Evolutionary conservation across 2,888 invertebrate genomes (phyloP).

Genomic region (Tupiocoris notatus): DNA sequence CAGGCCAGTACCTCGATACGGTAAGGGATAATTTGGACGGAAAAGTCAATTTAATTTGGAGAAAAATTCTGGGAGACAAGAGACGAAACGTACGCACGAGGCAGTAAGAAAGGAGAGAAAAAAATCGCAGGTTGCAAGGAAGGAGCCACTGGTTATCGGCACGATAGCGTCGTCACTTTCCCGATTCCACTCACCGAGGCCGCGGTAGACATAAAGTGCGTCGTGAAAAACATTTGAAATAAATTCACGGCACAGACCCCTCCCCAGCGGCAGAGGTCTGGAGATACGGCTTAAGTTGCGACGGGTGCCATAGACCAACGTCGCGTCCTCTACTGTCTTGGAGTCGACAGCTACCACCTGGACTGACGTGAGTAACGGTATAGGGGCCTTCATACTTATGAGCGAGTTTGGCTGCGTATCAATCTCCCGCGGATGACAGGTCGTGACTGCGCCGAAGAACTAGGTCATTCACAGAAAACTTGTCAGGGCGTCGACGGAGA

Average conservation of each 20-base stretch:
- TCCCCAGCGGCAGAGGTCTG: not conserved
- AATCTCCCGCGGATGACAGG: conserved; percentile 10
- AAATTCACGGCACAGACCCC: not conserved
- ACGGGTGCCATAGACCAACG: conserved; percentile 5
- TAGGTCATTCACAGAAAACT: not conserved
- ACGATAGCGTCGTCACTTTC: too few species aligned
- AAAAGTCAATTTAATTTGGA: too few species aligned
- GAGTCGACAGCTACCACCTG: conserved; percentile 1
- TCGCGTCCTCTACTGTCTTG: not conserved
- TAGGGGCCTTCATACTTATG: conserved; percentile 17
- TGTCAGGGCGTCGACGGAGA: conserved; percentile 1
- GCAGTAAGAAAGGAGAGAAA: too few species aligned
- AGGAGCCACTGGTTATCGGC: too few species aligned
- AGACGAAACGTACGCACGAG: too few species aligned
- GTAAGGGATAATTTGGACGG: too few species aligned
- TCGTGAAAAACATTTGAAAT: too few species aligned
- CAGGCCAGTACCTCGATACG: too few species aligned
- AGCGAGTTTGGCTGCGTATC: conserved; percentile 6
- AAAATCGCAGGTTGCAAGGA: too few species aligned
- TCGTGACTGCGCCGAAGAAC: not conserved
- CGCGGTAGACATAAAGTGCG: too few species aligned
- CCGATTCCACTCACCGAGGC: too few species aligned
- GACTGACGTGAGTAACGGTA: conserved; percentile 12
- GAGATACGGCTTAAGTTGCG: not conserved
- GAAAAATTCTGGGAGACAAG: too few species aligned